These are phyloP conservation scores for Bovichtus diacanthus DNA, from an alignment of 2,797 vertebrate species.

Conservation along the genomic window DNA sequence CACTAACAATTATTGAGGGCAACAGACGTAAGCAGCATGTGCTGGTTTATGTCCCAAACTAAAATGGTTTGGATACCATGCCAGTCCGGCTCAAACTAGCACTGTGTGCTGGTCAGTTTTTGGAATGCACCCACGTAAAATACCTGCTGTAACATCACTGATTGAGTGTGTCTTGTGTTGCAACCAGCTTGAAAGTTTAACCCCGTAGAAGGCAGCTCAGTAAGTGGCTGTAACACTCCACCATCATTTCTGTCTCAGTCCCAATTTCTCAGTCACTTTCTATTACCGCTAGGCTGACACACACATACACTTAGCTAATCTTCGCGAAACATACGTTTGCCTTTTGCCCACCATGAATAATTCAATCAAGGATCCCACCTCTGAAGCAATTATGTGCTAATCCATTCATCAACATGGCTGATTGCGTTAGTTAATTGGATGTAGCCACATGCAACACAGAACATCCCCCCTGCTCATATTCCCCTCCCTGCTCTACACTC, in stretches of 20 bases:
- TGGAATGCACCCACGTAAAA: neutral
- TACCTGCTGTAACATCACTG: neutral
- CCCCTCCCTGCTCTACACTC: constrained; percentile 32
- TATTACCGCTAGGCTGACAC: constrained; percentile 22
- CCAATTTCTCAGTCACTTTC: constrained; percentile 26
- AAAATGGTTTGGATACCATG: neutral
- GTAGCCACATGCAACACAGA: constrained; percentile 50
- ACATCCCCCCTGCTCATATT: constrained; percentile 37
- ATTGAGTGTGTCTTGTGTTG: neutral
- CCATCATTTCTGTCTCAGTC: neutral
- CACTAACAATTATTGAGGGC: neutral
- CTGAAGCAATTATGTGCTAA: constrained; percentile 71
- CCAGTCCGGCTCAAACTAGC: neutral
- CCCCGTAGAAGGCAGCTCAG: neutral
- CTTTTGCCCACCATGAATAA: constrained; percentile 64
- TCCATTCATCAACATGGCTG: constrained; percentile 77
- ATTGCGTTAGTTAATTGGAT: constrained; percentile 81
- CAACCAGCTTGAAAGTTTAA: neutral
- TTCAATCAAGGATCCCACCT: constrained; percentile 68
- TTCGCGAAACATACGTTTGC: constrained; percentile 40
- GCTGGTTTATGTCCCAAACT: neutral
- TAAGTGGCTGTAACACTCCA: neutral
- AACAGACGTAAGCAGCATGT: neutral
- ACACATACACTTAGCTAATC: constrained; percentile 11
- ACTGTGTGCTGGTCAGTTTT: neutral